Conservation (phyloP, 2,113 vertebrate species). For the Myanophis thanlyinensis region DNA sequence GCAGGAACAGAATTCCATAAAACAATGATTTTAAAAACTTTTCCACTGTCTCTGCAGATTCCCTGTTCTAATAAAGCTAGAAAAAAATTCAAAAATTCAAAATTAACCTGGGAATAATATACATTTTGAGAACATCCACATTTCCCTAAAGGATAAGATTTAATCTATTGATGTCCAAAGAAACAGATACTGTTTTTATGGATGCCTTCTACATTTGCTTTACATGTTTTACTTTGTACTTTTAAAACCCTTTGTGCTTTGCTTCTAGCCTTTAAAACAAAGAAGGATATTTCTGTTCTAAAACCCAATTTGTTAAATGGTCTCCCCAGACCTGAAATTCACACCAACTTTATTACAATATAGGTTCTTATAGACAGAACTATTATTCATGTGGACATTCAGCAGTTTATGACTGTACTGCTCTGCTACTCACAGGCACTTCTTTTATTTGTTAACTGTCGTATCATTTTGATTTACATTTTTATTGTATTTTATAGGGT, state of each 20-base stretch:
- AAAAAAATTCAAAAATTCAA: no score
- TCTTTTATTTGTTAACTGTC: neutral
- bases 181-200: neutral
- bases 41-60: neutral
- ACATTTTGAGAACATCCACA: neutral
- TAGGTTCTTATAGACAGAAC: neutral
- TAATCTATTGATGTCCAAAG: neutral
- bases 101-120: neutral
- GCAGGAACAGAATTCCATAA: neutral
- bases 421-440: neutral
- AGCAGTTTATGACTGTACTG: neutral
- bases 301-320: neutral
- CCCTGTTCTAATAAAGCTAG: neutral
- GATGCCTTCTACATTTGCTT: neutral
- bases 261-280: neutral
- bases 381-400: neutral
- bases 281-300: neutral
- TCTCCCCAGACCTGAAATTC: neutral
- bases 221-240: neutral
- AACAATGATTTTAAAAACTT: neutral
- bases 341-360: neutral
- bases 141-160: neutral
- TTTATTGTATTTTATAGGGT: neutral
- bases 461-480: neutral
- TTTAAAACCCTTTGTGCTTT: neutral